These are phyloP conservation scores for Drosophila sp. DNA, from an alignment of 1,140 invertebrate species.

Conservation along the genomic window DNA sequence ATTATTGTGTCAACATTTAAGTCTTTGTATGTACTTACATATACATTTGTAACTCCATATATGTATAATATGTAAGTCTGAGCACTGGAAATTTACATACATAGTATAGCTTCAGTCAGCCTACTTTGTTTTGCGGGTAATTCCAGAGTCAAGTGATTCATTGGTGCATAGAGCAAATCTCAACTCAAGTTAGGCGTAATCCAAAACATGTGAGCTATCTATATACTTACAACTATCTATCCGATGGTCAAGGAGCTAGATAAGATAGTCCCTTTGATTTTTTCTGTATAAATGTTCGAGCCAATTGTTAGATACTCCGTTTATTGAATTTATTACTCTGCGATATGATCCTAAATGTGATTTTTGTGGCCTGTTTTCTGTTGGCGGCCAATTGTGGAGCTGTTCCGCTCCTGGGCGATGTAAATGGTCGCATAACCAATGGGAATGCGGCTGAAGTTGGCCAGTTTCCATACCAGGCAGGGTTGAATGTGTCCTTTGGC, in stretches of 20 bases:
- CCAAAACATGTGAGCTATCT: background rate
- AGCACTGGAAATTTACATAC: no score
- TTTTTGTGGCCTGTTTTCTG: background rate
- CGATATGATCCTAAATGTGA: conserved; percentile 3
- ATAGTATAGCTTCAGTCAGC: background rate
- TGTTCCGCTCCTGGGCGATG: background rate
- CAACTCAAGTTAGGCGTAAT: background rate
- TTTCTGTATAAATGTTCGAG: conserved; percentile 21
- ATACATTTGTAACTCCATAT: no score
- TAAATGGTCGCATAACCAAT: conserved; percentile 54
- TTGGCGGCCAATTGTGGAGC: background rate
- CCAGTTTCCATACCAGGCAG: conserved; percentile 65
- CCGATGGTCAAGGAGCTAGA: conserved; percentile 1
- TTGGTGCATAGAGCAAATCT: background rate
- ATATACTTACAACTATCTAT: background rate
- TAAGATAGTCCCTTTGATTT: background rate
- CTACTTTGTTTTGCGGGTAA: background rate
- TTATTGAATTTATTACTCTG: conserved; percentile 12
- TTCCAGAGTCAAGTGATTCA: background rate
- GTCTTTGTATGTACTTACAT: background rate
- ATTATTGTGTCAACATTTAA: background rate
- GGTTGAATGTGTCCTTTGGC: conserved; percentile 59
- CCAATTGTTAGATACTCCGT: background rate
- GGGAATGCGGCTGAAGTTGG: conserved; percentile 45
- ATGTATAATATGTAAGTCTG: no score